These are phyloP conservation scores for Troides aeacus DNA, from an alignment of 2,888 invertebrate genomes.

Conservation along the genomic window DNA sequence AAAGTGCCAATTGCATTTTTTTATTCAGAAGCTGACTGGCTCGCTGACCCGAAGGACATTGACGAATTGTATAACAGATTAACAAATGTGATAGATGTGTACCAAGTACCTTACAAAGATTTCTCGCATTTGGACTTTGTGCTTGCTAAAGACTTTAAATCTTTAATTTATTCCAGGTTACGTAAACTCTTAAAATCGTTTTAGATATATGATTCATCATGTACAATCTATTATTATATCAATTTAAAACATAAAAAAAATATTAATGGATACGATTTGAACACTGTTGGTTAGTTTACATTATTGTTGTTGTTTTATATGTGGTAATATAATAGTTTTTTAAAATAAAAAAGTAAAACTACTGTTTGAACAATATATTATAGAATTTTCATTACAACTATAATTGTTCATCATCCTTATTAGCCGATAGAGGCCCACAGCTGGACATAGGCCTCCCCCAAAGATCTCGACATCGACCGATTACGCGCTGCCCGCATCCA, in stretches of 20 bases:
- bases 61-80: constrained; percentile 71
- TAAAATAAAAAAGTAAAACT: background rate
- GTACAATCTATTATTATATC: too few relatives aligned
- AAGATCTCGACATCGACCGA: too few relatives aligned
- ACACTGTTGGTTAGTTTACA: too few relatives aligned
- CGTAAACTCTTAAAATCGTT: constrained; percentile 39
- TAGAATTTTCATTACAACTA: too few relatives aligned
- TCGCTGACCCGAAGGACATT: constrained; percentile 81
- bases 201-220: constrained; percentile 26
- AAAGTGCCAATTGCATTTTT: constrained; percentile 57
- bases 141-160: constrained; percentile 56
- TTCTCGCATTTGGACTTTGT: constrained; percentile 69
- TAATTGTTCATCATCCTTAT: too few relatives aligned
- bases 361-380: too few relatives aligned
- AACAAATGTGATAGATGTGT: constrained; percentile 74
- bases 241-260: too few relatives aligned
- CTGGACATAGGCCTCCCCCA: too few relatives aligned
- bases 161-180: constrained; percentile 45
- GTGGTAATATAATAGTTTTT: background rate
- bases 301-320: background rate
- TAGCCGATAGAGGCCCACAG: too few relatives aligned
- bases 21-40: constrained; percentile 81
- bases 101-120: constrained; percentile 74
- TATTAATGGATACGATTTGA: too few relatives aligned
- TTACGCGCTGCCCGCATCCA: too few relatives aligned